Base-by-base conservation (phyloP, 2,113 vertebrate species). In the Pteruthius melanotis region DNA sequence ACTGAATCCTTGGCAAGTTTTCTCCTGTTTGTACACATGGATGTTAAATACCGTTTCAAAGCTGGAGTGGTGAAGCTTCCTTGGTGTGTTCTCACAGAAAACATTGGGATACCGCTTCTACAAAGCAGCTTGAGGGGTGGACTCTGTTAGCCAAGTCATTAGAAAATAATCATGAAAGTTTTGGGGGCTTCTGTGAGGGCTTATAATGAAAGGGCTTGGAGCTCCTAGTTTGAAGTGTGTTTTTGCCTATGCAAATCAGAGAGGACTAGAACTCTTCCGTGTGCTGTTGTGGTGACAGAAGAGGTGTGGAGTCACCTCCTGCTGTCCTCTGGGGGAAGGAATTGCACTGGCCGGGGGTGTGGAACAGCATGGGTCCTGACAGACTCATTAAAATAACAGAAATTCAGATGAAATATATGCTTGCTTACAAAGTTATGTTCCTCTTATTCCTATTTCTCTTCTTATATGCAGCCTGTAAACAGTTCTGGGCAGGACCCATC, bases 191-290 rank as follows among this genome's bases (percentile, higher is more conserved):
- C 23, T 64, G 5, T 57, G 61, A 72, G 50, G 31, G 22, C 9
- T 79, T 88, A 26, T 17, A 37, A 80, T 50, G 39, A 61, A 72
- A 68, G 27, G 24, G 16, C 50, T 75, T 79, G 61, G 37, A 59
- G 42, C n/a, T 90, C 84, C 42, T 83, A 26, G 22, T 50, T n/a
- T 39, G 45, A 80, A 61, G 22, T 57, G 20, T 57, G 4, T 61
- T 93, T 93, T 93, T 86, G 49, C 53, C 53, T 80, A 26, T 64
- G 79, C 57, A 85, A 85, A 88, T 70, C 20, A 16, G 45, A 71
- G 68, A 52, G 28, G 6, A 45, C 20, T 57, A 24, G 17, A 76
- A 21, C 61, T 33, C n/a, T 76, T 83, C 28, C 4, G 1, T n/a
- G 50, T 49, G 57, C 69, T 84, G 27, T 50, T 50, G 13, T 2